Evolutionary conservation across 1,140 invertebrate genomes (phyloP).

Genomic region (Diorhabda carinulata): DNA sequence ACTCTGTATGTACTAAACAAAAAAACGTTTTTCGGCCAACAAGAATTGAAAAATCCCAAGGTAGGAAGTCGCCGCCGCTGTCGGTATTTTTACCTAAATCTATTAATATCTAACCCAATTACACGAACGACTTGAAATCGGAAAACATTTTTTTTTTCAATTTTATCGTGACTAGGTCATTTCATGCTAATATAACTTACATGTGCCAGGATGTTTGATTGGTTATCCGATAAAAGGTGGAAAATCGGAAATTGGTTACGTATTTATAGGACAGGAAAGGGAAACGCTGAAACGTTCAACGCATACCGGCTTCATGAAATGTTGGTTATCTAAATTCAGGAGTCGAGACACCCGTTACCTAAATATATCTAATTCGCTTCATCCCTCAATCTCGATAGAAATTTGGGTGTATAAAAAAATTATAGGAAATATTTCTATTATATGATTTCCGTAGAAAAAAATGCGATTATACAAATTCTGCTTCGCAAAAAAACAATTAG

Average conservation of each 20-base stretch:
- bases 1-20: too few species aligned
- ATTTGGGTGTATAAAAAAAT: too few species aligned
- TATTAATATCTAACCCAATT: slow-evolving; percentile 10
- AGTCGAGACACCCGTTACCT: too few species aligned
- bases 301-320: too few species aligned
- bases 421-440: too few species aligned
- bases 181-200: neutral
- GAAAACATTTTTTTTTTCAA: slow-evolving; percentile 3
- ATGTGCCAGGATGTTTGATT: neutral
- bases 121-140: slow-evolving; percentile 5
- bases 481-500: too few species aligned
- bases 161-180: neutral
- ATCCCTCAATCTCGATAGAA: too few species aligned
- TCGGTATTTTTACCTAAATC: slow-evolving; percentile 5
- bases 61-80: slow-evolving; percentile 3
- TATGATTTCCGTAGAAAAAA: too few species aligned
- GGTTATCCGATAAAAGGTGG: neutral
- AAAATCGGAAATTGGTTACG: neutral
- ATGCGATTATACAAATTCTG: too few species aligned
- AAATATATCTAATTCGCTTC: too few species aligned
- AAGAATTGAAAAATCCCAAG: neutral
- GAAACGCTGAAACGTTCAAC: neutral
- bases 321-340: too few species aligned
- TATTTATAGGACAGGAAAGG: neutral
- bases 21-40: too few species aligned